Conservation (phyloP, 2,797 vertebrate genomes). For the Crax fasciolata region DNA sequence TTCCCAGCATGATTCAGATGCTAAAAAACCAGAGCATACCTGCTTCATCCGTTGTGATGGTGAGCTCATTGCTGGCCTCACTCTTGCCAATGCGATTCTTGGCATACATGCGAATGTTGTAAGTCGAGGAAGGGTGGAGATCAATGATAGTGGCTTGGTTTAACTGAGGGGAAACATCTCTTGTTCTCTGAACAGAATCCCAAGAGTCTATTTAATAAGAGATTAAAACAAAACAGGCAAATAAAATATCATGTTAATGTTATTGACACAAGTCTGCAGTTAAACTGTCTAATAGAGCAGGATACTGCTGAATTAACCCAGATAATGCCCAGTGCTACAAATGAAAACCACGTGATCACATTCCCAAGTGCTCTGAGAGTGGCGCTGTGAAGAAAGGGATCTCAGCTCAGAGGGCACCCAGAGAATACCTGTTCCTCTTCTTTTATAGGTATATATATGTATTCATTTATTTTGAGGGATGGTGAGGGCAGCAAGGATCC, state of each 20-base stretch:
- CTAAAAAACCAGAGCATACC: slow-evolving; percentile 80
- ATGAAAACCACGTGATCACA: not conserved
- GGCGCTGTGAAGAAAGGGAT: not conserved
- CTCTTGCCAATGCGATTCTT: slow-evolving; percentile 99
- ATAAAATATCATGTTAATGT: not conserved
- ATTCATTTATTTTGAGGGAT: not conserved
- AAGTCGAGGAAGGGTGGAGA: slow-evolving; percentile 97
- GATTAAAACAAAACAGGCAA: slow-evolving; percentile 55
- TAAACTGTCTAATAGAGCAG: not conserved
- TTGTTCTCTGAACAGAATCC: slow-evolving; percentile 98
- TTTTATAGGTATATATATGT: not conserved
- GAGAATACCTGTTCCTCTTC: not conserved
- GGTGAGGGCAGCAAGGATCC: not conserved
- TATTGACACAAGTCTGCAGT: not conserved
- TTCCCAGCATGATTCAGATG: not conserved
- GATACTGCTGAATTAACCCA: not conserved
- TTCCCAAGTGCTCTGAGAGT: not conserved
- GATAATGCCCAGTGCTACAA: not conserved
- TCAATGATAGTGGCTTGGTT: slow-evolving; percentile 99
- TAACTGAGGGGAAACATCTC: slow-evolving; percentile 98
- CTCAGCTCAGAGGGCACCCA: not conserved
- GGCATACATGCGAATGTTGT: slow-evolving; percentile 99
- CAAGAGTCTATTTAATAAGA: slow-evolving; percentile 90
- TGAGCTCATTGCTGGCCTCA: slow-evolving; percentile 98
- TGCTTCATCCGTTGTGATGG: slow-evolving; percentile 98